These are phyloP conservation scores for Furcifer pardalis DNA, from an alignment of 2,797 vertebrate species.

Conservation along the genomic window DNA sequence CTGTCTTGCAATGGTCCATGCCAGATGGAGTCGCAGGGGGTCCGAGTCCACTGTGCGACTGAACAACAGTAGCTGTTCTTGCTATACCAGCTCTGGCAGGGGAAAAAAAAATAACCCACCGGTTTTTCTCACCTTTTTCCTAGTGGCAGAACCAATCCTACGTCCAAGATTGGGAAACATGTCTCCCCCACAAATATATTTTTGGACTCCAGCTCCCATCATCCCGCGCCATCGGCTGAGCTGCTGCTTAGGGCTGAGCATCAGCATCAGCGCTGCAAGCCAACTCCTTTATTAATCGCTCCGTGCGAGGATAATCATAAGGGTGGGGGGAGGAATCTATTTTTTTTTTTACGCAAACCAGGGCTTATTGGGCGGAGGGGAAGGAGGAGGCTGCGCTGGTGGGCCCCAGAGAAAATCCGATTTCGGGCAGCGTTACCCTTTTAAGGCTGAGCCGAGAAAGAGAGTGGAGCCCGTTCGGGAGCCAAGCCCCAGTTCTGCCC, in stretches of 20 bases:
- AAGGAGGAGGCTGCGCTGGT: background rate
- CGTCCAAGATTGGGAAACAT: too few relatives aligned
- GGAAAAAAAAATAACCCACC: background rate
- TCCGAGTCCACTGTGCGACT: too few relatives aligned
- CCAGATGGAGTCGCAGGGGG: too few relatives aligned
- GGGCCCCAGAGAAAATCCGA: background rate
- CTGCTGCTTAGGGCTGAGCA: background rate
- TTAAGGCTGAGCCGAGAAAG: slow-evolving; percentile 4
- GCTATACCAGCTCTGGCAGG: too few relatives aligned
- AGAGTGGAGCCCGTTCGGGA: background rate
- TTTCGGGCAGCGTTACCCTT: background rate
- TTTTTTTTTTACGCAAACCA: too few relatives aligned
- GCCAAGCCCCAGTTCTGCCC: background rate
- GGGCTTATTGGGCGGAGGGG: background rate
- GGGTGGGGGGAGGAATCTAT: too few relatives aligned
- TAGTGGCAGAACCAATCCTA: too few relatives aligned
- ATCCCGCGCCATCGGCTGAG: background rate
- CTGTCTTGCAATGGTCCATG: too few relatives aligned
- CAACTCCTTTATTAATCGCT: background rate
- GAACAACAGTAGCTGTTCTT: background rate
- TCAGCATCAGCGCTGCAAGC: too few relatives aligned
- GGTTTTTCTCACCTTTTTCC: too few relatives aligned
- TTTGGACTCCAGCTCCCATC: too few relatives aligned
- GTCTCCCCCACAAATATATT: too few relatives aligned
- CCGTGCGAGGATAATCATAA: background rate